Base-by-base conservation (phyloP, 2,113 vertebrate species). In the Polypterus senegalus region DNA sequence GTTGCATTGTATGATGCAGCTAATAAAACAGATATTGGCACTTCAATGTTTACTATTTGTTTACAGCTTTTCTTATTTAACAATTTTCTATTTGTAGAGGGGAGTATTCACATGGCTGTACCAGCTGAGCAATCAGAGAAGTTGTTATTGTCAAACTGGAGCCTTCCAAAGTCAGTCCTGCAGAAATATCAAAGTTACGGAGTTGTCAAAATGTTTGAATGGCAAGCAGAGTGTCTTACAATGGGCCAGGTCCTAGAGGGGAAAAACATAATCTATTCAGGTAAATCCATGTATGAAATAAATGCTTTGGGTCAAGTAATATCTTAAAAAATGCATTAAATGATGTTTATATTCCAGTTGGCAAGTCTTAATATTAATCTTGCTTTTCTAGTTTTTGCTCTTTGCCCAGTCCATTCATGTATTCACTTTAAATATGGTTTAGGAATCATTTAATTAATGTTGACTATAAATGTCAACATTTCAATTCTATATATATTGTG, bases 141-240 rank as follows among this genome's bases (percentile, higher is more conserved):
- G 70, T 78, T 98, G 62, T 77, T 94, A 3, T 75, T 99, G 65
- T 89, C 89, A 73, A 98, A 82, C 46, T 98, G 96, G 96, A 91
- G 91, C 62, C 89, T 98, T 54, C 96, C 94, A 27, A 79, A 78
- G 68, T 79, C 79, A 4, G 86, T 98, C 59, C 74, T 97, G 61
- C 83, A 92, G 62, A 87, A 86, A 66, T 99, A 98, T 63, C 83
- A 84, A 64, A 85, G 85, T 63, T 80, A 92, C 7, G 87, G 91
- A 58, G 88, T 99, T 49, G 82, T 83, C 54, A 85, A 68, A 64
- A 98, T 98, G 92, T 99, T 99, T 75, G 88, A 93, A 66, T 98
- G 96, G 96, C 94, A 99, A 78, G 93, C 94, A 66, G 90, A 97
- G 70, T 99, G 96, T 63, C 88, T 99, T 61, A 83, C 87, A 75